Conservation (phyloP, 2,113 vertebrate species). For the Tenebrosternarchus preto region DNA sequence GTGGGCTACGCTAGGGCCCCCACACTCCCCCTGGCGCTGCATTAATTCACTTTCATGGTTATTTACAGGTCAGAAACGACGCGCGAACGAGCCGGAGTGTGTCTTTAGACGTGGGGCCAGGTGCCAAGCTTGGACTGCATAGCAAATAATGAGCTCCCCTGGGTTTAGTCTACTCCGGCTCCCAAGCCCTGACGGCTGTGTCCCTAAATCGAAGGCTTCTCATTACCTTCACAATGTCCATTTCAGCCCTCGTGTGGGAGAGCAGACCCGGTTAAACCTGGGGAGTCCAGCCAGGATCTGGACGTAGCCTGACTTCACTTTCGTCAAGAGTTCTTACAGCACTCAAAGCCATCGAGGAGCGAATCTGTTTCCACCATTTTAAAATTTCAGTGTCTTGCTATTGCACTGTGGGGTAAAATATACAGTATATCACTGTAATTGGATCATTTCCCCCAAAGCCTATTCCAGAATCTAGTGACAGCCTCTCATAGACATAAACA, state of each 20-base stretch:
- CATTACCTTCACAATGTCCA: conserved; percentile 37
- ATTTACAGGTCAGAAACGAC: conserved; percentile 53
- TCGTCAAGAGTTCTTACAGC: conserved; percentile 23
- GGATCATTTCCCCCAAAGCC: conserved; percentile 43
- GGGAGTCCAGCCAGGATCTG: background rate
- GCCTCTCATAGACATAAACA: conserved; percentile 42
- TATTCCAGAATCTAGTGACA: conserved; percentile 44
- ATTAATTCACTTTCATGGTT: conserved; percentile 55
- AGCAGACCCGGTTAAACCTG: conserved; percentile 17
- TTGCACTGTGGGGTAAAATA: conserved; percentile 44
- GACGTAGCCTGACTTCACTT: conserved; percentile 25
- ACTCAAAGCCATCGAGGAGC: conserved; percentile 13
- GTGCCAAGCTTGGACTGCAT: conserved; percentile 25
- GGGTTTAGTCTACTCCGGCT: conserved; percentile 32
- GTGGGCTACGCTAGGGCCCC: conserved; percentile 3
- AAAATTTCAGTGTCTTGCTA: conserved; percentile 25
- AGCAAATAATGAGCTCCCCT: conserved; percentile 51
- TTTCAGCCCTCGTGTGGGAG: conserved; percentile 8
- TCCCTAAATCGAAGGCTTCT: conserved; percentile 41
- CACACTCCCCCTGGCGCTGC: conserved; percentile 35
- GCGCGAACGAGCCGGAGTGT: conserved; percentile 45
- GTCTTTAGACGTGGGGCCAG: conserved; percentile 38
- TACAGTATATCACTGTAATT: conserved; percentile 45
- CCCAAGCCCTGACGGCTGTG: conserved; percentile 23
- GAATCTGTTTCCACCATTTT: conserved; percentile 2